Evolutionary conservation across 2,113 vertebrate genomes (phyloP).

Genomic region (Tichodroma muraria): DNA sequence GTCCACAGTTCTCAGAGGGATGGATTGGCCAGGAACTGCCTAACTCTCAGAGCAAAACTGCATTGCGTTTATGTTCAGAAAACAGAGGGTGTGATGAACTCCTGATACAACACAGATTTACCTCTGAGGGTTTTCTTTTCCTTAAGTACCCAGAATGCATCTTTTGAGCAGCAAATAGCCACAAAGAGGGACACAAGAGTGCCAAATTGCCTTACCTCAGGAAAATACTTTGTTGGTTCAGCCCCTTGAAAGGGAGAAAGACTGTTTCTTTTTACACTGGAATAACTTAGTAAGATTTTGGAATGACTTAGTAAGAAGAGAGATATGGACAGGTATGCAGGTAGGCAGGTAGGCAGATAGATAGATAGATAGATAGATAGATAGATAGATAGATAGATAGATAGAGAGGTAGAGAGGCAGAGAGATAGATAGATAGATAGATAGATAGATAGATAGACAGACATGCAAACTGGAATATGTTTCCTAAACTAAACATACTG

Average conservation of each 20-base stretch:
- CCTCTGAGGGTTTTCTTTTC: not conserved
- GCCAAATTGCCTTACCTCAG: not conserved
- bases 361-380: not conserved
- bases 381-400: not conserved
- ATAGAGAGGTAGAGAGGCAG: not conserved
- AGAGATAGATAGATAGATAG: no score
- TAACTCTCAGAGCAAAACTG: not conserved
- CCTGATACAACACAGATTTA: not conserved
- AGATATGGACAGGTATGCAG: not conserved
- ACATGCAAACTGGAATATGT: not conserved
- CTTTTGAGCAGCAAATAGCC: not conserved
- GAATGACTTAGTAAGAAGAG: not conserved
- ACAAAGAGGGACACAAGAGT: not conserved
- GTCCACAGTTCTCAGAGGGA: not conserved
- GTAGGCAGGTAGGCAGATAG: rapidly evolving
- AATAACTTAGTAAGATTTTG: not conserved
- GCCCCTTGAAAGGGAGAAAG: not conserved
- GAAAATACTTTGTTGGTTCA: not conserved
- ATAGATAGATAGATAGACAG: rapidly evolving
- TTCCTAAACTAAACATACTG: not conserved
- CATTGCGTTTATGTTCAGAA: not conserved
- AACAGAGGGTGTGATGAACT: not conserved
- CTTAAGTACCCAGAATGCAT: not conserved
- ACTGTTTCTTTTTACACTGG: not conserved
- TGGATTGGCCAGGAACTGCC: not conserved